Conservation (phyloP, 2,888 invertebrate species). For the Patella caerulea region DNA sequence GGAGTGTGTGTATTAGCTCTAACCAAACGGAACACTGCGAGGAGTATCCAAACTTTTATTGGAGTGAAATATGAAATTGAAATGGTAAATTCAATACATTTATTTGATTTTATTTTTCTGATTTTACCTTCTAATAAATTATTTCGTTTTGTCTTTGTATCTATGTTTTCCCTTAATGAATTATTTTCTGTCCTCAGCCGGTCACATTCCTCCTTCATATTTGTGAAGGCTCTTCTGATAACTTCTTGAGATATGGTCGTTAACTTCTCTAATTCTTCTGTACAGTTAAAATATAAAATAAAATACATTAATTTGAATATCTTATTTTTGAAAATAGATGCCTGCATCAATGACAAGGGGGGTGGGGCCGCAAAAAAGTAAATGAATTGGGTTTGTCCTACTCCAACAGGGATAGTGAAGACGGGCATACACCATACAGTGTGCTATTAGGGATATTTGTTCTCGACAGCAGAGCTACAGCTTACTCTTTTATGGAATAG, state of each 20-base stretch:
- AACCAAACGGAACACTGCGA: too few relatives aligned
- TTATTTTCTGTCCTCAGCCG: neutral
- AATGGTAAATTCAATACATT: too few relatives aligned
- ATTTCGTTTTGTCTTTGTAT: neutral
- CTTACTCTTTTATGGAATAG: too few relatives aligned
- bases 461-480: too few relatives aligned
- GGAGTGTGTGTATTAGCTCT: too few relatives aligned
- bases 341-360: too few relatives aligned
- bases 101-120: too few relatives aligned
- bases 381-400: too few relatives aligned
- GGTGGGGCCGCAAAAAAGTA: too few relatives aligned
- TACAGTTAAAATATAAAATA: neutral
- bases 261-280: conserved; percentile 1
- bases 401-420: too few relatives aligned
- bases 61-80: neutral
- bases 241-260: neutral
- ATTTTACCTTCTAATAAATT: neutral
- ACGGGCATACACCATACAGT: too few relatives aligned
- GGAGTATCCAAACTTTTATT: neutral
- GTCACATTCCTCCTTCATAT: neutral
- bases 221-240: neutral
- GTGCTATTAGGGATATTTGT: too few relatives aligned
- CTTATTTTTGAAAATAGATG: neutral
- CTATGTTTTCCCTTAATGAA: neutral
- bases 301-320: neutral